Base-by-base conservation (phyloP, 2,888 invertebrate species). In the Microctonus aethiopoides region DNA sequence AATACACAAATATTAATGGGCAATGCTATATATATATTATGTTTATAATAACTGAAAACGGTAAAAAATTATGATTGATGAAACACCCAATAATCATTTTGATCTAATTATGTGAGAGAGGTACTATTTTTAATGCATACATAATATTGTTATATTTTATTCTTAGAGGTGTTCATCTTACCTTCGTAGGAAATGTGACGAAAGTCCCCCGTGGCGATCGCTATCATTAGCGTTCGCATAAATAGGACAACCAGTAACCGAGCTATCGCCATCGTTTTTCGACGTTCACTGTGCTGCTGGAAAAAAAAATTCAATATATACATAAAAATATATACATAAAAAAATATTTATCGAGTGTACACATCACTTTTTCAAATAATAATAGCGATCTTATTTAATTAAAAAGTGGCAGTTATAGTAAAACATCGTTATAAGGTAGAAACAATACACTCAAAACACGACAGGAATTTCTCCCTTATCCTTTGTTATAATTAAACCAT, bases 141-240 rank as follows among this genome's bases (percentile, higher is more conserved):
- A 41, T 56, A 34, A 46, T n/a, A 32, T 26, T 67, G 46, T 60
- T 70, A 11, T 65, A 41, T 64, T 62, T 59, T 29, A 7, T n/a
- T n/a, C 34, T 1, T 13, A 51, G 24, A 39, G 64, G 41, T 68
- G 54, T 61, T 39, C 11, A 16, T 56, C 76, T 80, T 77, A 84
- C 84, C 84, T 74, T 82, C 80, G 73, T 83, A 84, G 41, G 83
- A 83, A 62, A 85, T 83, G 69, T 82, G 80, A 39, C 84, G 84
- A 77, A 84, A 85, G 73, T 85, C 84, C 57, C 79, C 79, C 24
- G 75, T 67, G 13, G 78, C 80, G 24, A 59, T 64, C 22, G 75
- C 60, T 10, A 60, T 39, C 13, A 70, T 70, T 20, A 79, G 32
- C 24, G 73, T 70, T 54, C 72, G 74, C 59, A 82, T 67, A n/a